Base-by-base conservation (phyloP, 2,888 invertebrate genomes). In the Pecten maximus region DNA sequence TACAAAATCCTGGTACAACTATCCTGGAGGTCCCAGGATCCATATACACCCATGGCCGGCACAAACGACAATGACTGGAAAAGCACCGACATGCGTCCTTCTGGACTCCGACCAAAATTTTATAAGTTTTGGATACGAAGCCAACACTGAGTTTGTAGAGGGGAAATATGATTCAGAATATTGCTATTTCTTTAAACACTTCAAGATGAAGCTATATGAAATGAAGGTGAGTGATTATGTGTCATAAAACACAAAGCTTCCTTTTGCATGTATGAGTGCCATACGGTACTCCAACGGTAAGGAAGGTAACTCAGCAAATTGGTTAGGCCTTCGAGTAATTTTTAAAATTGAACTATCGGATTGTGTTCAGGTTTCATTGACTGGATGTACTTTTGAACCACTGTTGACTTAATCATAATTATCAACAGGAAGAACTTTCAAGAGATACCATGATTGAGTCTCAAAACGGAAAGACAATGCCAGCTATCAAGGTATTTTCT, bases 361-460 rank as follows among this genome's bases (percentile, higher is more conserved):
- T 44, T 44, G 44, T 44, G 44, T 12, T 44, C 44, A 44, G 44
- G 6, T 6, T 44, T 44, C 6, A 44, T 44, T 10, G 8, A 12
- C 12, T 6, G 44, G 44, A 44, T 44, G 44, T 44, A 44, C 44
- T 44, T 23, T 6, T 60, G n/a, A n/a, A 60, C 23, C 23, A 60
- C 4, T n/a, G 19, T 60, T 23, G 23, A 60, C 23, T 60, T 60
- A 23, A 60, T 23, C n/a, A 23, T 23, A 6, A 60, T 2, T 60
- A 16, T n/a, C 60, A n/a, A 60, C 74, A 74, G 74, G 74, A 74
- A 35, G 74, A 74, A 74, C 74, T 74, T 74, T 23, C 74, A 4
- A 74, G 74, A 28, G 74, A 74, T 10, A 74, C 74, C 12, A 74
- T 74, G 35, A 2, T 74, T 6, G 74, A 74, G 35, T 74, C 74